Evolutionary conservation across 1,140 invertebrate genomes (phyloP), one percentile per base, ranked within the genome.

Genomic region (Drosophila sproati): DNA sequence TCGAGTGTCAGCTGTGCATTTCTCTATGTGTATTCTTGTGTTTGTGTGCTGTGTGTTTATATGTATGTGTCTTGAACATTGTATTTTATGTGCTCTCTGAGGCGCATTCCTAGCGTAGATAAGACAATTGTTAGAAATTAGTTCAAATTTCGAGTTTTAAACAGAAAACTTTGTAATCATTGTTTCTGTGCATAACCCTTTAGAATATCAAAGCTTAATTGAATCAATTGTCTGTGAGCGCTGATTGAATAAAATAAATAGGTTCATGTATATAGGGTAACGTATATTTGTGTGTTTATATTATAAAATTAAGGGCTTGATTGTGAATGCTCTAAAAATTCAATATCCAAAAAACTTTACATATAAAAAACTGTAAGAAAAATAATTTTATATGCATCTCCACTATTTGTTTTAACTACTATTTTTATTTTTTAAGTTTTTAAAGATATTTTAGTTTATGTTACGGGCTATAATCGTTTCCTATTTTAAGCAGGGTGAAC

Each of bases 31-130:
- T 29, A 20, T 20, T 20, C 20, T 20, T 20, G 3, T 29, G 35
- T 51, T 2, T 52, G 8, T 28, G n/a, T 3, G 8, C 2, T 52
- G 47, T 52, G 8, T 45, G 56, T 47, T 32, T 45, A 7, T 52
- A 39, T 60, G 6, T 52, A 31, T 52, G 37, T 45, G 39, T 54
- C 5, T 54, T 54, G 20, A 37, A 29, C 56, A 70, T 71, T 62
- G 57, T 51, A 62, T 63, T 69, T 37, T 62, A 35, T 70, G 66
- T 74, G 72, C 32, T 61, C 72, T 70, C 37, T 74, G 31, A 74
- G 66, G 70, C 70, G 70, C 39, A 72, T 51, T 70, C 31, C 37
- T 28, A 32, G 35, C 57, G 37, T 37, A 57, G 72, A 74, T 74
- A 74, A 70, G 57, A 70, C 50, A 69, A 60, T 73, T 39, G 43